These are phyloP conservation scores for Lithophane socia DNA, from an alignment of 2,888 invertebrate species.

Conservation along the genomic window DNA sequence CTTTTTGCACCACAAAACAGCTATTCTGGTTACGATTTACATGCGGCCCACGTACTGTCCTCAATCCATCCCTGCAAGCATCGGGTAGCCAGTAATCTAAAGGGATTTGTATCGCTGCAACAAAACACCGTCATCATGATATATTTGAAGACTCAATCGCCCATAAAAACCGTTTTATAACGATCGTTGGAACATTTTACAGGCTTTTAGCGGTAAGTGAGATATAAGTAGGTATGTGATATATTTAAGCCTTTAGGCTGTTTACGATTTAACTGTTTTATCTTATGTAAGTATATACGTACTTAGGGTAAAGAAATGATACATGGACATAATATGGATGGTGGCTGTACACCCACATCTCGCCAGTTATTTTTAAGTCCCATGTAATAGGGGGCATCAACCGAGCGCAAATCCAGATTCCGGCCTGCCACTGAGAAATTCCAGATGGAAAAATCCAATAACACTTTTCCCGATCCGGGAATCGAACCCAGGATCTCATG, in stretches of 20 bases:
- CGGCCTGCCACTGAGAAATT: too few relatives aligned
- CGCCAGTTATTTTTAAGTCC: too few relatives aligned
- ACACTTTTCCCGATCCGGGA: too few relatives aligned
- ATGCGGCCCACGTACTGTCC: background rate
- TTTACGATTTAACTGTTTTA: background rate
- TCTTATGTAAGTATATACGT: background rate
- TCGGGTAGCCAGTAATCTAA: conserved; percentile 31
- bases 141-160: conserved; percentile 50
- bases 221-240: conserved; percentile 19
- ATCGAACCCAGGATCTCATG: too few relatives aligned
- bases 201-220: conserved; percentile 22
- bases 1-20: background rate
- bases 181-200: conserved; percentile 29
- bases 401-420: too few relatives aligned
- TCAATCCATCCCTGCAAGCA: conserved; percentile 15
- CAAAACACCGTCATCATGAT: conserved; percentile 34
- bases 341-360: too few relatives aligned
- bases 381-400: too few relatives aligned
- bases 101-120: conserved; percentile 37
- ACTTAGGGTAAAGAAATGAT: too few relatives aligned
- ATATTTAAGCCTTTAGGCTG: background rate
- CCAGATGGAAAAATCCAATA: too few relatives aligned
- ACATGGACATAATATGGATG: too few relatives aligned
- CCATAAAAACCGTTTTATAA: conserved; percentile 52
- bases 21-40: background rate